These are phyloP conservation scores for Pseudoatta argentina DNA, from an alignment of 1,140 invertebrate species.

Conservation along the genomic window DNA sequence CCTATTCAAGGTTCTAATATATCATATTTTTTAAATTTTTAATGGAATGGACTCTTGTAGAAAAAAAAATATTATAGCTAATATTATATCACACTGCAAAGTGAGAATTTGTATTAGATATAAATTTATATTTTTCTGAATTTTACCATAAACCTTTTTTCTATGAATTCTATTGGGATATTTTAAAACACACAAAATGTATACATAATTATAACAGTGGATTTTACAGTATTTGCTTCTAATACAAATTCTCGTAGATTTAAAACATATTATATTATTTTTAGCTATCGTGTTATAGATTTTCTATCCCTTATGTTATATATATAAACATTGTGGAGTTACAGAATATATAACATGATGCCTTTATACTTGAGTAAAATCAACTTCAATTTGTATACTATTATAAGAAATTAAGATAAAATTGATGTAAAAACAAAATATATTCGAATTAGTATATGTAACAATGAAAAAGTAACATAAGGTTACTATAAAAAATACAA, in stretches of 20 bases:
- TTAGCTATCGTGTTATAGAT: constrained; percentile 21
- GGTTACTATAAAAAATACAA: not conserved
- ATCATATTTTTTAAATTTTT: not conserved
- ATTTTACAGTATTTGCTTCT: not conserved
- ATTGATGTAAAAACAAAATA: not conserved
- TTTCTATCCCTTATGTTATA: constrained; percentile 10
- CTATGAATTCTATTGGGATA: no score
- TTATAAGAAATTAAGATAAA: not conserved
- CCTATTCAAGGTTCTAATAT: no score
- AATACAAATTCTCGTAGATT: not conserved
- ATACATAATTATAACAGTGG: constrained; percentile 13
- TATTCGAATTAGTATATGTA: not conserved
- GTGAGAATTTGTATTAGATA: not conserved
- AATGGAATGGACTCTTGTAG: not conserved
- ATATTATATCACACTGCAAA: not conserved
- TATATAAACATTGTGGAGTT: constrained; percentile 1
- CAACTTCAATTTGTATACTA: not conserved
- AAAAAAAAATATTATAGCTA: not conserved
- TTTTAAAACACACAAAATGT: not conserved
- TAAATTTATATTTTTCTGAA: not conserved
- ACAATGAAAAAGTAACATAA: not conserved
- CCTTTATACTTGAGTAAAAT: not conserved
- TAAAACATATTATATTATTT: constrained; percentile 42
- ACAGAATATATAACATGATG: not conserved
- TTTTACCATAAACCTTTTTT: not conserved